Base-by-base conservation (phyloP, 1,140 invertebrate species). In the Papilio dardanus region DNA sequence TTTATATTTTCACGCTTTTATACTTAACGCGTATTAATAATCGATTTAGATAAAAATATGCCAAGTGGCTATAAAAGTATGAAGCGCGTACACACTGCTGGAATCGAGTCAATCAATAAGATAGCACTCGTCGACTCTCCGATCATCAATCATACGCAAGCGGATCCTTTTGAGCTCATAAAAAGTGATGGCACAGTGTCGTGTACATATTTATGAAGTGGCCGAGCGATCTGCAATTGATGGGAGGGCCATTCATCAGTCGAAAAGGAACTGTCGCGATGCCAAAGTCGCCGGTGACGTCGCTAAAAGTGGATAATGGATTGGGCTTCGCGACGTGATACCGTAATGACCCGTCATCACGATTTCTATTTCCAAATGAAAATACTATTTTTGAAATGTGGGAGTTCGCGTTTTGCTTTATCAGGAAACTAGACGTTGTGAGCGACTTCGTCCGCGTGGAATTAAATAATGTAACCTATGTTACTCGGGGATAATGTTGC, bases 151-250 rank as follows among this genome's bases (percentile, higher is more conserved):
- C 89, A 89, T 86, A 81, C 81, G 77, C 71, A 75, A 84, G 82
- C 80, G 83, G 83, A 79, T 86, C 84, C 85, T 82, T 87, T 86
- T 85, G 77, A 81, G 81, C 84, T 82, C 81, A 86, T 87, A 91
- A 91, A 90, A 87, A 90, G 80, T 84, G 85, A 86, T 83, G 83
- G 84, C 82, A 91, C 85, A 86, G 79, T 83, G 81, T 83, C 83
- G 76, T 86, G 88, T 91, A 91, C 89, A 92, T 92, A 91, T 92
- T 92, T 91, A 91, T 92, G 87, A 92, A 87, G 83, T 80, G 81
- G 80, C 79, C 84, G 78, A 86, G 83, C 88, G 88, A 86, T 88
- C 85, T 88, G 88, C 84, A 76, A 84, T 85, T 88, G 89, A 90
- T 88, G 84, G 86, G 65, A 75, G 76, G 76, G 77, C 81, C 86